Conservation (phyloP, 2,888 invertebrate genomes). For the Rhagophthalmus giganteus region DNA sequence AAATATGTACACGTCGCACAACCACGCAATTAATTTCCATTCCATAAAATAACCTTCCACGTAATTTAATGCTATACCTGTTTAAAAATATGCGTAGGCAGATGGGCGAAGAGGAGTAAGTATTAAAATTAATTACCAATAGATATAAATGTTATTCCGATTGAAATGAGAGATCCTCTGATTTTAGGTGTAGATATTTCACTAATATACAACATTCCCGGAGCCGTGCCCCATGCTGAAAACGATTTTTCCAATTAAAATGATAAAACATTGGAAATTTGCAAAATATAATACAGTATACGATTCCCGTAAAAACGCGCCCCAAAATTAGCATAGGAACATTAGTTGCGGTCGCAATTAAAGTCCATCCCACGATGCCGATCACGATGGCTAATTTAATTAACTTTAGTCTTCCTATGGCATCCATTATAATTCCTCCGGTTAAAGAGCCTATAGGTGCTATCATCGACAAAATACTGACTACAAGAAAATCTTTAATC, state of each 20-base stretch:
- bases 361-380: constrained; percentile 58
- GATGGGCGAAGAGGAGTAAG: too few species aligned
- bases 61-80: too few species aligned
- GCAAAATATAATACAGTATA: too few species aligned
- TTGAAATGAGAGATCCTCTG: constrained; percentile 62
- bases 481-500: too few species aligned
- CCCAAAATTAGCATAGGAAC: constrained; percentile 58
- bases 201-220: constrained; percentile 65
- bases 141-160: constrained; percentile 62
- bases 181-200: constrained; percentile 63
- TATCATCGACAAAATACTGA: too few species aligned
- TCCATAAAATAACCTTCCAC: not conserved
- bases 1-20: not conserved
- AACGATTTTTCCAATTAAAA: too few species aligned
- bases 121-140: constrained; percentile 60
- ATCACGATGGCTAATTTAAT: constrained; percentile 60
- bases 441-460: constrained; percentile 56
- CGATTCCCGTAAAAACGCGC: constrained; percentile 58
- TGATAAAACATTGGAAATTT: too few species aligned
- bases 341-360: constrained; percentile 57
- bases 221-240: constrained; percentile 33
- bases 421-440: constrained; percentile 61
- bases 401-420: constrained; percentile 58
- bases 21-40: not conserved
- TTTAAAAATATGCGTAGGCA: too few species aligned